A percentile compares a stretch with the other conserved stretches of the same genome.
Evolutionary conservation across 2,113 vertebrate species (phyloP).

Genomic region (Notarius lentiginosus): DNA sequence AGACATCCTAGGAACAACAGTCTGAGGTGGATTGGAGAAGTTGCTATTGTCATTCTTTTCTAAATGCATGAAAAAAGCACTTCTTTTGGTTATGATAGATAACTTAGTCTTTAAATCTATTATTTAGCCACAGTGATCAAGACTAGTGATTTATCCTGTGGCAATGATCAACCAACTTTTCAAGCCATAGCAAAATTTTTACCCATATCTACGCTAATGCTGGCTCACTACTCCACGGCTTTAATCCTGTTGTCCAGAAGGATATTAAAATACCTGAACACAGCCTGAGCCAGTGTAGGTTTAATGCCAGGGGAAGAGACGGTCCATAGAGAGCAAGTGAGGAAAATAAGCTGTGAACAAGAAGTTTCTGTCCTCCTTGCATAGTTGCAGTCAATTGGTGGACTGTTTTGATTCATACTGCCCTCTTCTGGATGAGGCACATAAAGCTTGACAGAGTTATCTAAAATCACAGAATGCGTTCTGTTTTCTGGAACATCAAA

Average conservation of each 20-base stretch:
- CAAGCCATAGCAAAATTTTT: neutral
- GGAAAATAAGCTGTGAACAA: neutral
- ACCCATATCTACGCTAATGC: neutral
- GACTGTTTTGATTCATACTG: slow-evolving; percentile 26
- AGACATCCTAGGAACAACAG: neutral
- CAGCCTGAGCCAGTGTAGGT: slow-evolving; percentile 2
- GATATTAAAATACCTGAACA: slow-evolving; percentile 16
- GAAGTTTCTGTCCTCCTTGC: neutral
- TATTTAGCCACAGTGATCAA: neutral
- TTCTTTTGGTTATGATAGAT: neutral
- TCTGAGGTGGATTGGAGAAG: neutral
- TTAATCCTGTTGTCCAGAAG: slow-evolving; percentile 10
- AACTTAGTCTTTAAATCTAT: neutral
- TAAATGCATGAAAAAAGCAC: neutral
- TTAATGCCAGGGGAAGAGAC: neutral
- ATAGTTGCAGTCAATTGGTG: neutral
- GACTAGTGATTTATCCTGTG: neutral
- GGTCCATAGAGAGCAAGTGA: neutral
- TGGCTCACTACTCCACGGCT: neutral
- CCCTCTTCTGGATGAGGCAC: slow-evolving; percentile 32
- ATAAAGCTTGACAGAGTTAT: neutral
- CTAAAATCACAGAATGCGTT: neutral
- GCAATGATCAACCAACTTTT: neutral
- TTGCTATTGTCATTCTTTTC: neutral
- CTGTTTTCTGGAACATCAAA: slow-evolving; percentile 21